Evolutionary conservation across 1,140 invertebrate genomes (phyloP), one percentile per base, ranked within the genome.

Genomic region (Papilio aristodemus): DNA sequence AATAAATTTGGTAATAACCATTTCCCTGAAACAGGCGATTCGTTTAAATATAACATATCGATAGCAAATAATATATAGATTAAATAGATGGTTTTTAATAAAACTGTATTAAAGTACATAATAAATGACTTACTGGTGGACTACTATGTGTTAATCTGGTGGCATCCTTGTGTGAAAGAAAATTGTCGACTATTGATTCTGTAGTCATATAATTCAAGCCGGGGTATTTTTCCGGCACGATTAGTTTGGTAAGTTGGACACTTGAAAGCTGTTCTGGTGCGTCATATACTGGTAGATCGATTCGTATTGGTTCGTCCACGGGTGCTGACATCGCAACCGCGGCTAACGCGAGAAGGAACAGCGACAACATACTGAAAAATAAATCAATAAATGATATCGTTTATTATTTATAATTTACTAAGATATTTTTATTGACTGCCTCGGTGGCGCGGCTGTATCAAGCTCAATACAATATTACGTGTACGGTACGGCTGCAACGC

Each of bases 221-320:
- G 6, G 83, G 83, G 59, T 84, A 72, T 17, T 87, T 85, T 43
- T 87, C 87, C 4, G 75, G 68, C n/a, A 75, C 50, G 9, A 86
- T 11, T 6, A 77, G 76, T 43, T 79, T 70, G 4, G 71, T 67
- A 39, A 76, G 43, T 6, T 71, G 43, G 0, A 68, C 50, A 37
- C 68, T 68, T 14, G 81, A 72, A 3, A 38, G 39, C 11, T 69
- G 57, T 62, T 79, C 73, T 0, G 86, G 80, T 43, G 79, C 70
- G 46, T 89, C 82, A 69, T 83, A 87, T 8, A 90, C 85, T 37
- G 88, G 88, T n/a, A 90, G 69, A n/a, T 90, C 88, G 10, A 90
- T 77, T 11, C 79, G 78, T 13, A 90, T 78, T 5, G 88, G 86
- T 8, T 85, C 78, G 41, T 90, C 86, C 10, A 71, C 70, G 0